A percentile compares a stretch with the other conserved stretches of the same genome.
phyloP scores from a whole-genome alignment of 2,888 invertebrate genomes.

The Phortica magna region DNA sequence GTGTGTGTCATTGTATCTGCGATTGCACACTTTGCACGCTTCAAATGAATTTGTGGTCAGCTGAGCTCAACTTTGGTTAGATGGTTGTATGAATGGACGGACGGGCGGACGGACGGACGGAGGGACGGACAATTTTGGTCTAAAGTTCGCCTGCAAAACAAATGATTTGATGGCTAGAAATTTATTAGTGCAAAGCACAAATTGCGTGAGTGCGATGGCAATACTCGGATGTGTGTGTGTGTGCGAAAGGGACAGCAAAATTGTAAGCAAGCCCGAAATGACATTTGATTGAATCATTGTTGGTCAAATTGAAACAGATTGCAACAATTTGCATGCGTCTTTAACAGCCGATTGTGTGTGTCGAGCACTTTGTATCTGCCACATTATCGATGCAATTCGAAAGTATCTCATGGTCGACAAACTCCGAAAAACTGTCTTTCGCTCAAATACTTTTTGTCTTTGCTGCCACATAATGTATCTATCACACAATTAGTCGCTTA shows the following conservation, averaged over 20 bases:
- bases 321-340: background rate
- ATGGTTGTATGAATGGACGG: background rate
- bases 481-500: constrained; percentile 47
- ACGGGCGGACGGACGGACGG: background rate
- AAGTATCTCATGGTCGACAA: too few species aligned
- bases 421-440: too few species aligned
- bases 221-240: background rate
- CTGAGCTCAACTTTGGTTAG: background rate
- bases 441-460: too few species aligned
- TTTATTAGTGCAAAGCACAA: constrained; percentile 25
- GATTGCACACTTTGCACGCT: constrained; percentile 9
- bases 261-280: background rate
- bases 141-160: constrained; percentile 7
- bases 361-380: background rate
- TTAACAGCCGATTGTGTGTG: constrained; percentile 6
- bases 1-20: background rate
- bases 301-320: constrained; percentile 25
- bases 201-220: background rate
- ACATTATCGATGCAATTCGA: background rate
- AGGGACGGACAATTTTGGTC: background rate
- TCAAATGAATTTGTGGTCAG: constrained; percentile 19
- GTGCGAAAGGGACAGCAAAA: constrained; percentile 1
- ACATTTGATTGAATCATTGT: constrained; percentile 13
- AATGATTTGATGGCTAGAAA: constrained; percentile 32
- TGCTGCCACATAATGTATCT: constrained; percentile 7